Evolutionary conservation across 2,888 invertebrate genomes (phyloP), one percentile per base, ranked within the genome.

Genomic region (Sericinus montela): DNA sequence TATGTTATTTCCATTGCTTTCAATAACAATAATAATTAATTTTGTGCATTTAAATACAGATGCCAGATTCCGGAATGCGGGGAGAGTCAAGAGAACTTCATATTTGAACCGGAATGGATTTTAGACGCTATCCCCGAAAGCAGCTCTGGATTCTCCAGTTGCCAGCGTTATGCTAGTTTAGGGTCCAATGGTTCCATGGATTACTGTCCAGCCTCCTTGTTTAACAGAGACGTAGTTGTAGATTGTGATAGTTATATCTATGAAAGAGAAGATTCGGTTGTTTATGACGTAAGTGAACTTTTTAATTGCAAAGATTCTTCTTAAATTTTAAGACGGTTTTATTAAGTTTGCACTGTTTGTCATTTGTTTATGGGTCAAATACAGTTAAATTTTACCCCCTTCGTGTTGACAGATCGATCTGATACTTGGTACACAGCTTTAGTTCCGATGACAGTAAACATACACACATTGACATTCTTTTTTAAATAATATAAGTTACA

Each of bases 51-150:
- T 42, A n/a, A n/a, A n/a, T n/a, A 9, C 55, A 90, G 90, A 60
- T 90, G 90, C 55, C 62, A 67, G 23, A 76, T 90, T 35, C 72
- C 80, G 10, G 83, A 83, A 56, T 90, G 90, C 56, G 89, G 56
- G 3, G 60, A 63, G 39, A 13, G 38, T 75, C 48, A 60, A 57
- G 38, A 57, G 14, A 42, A 49, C 1, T 54, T 53, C 6, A 44
- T 52, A 0, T 59, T 58, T 8, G 52, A 58, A 7, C 80, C 82
- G 5, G 58, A 60, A 7, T 85, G 85, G 85, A 62, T 84, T 46
- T 37, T 55, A 9, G 66, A 72, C 29, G 83, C 83, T 1, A 59
- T 85, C 54, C 85, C 84, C 6, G 56, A 52, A 38, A 66, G 69
- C 0, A 36, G 57, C 8, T 58, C 69, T 11, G 78, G 80, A 7